Conservation (phyloP, 2,113 vertebrate species). For the Antechinus flavipes region DNA sequence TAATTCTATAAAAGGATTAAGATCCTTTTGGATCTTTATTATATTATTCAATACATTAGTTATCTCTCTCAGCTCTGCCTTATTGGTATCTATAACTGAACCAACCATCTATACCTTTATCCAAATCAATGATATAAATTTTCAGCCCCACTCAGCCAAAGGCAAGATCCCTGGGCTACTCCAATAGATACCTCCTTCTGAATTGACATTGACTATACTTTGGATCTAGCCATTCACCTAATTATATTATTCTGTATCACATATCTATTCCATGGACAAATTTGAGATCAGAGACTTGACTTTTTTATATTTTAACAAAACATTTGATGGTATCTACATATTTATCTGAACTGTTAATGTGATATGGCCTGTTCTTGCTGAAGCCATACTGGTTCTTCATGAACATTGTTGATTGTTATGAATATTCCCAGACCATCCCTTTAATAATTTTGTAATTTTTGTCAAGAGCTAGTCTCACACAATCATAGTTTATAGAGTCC, state of each 20-base stretch:
- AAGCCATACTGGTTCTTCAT: background rate
- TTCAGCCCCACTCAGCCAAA: background rate
- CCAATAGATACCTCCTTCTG: background rate
- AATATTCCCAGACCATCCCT: background rate
- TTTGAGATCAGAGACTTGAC: background rate
- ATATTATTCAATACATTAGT: slow-evolving; percentile 31
- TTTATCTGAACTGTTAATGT: slow-evolving; percentile 29
- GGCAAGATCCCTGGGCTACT: slow-evolving; percentile 4
- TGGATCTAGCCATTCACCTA: background rate
- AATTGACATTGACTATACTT: too few species aligned
- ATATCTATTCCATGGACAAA: background rate
- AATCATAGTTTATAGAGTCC: background rate
- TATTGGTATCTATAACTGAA: background rate
- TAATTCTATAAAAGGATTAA: slow-evolving; percentile 30
- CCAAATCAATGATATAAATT: slow-evolving; percentile 2
- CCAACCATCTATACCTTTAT: background rate
- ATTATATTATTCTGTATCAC: background rate
- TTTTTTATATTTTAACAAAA: slow-evolving; percentile 5
- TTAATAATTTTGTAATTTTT: background rate
- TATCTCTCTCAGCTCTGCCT: background rate
- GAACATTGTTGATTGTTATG: background rate
- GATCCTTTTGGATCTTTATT: background rate
- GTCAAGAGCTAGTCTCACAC: background rate
- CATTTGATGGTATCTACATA: background rate
- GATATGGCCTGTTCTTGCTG: background rate